Evolutionary conservation across 2,113 vertebrate genomes (phyloP).

Genomic region (Siphamia tubifer): DNA sequence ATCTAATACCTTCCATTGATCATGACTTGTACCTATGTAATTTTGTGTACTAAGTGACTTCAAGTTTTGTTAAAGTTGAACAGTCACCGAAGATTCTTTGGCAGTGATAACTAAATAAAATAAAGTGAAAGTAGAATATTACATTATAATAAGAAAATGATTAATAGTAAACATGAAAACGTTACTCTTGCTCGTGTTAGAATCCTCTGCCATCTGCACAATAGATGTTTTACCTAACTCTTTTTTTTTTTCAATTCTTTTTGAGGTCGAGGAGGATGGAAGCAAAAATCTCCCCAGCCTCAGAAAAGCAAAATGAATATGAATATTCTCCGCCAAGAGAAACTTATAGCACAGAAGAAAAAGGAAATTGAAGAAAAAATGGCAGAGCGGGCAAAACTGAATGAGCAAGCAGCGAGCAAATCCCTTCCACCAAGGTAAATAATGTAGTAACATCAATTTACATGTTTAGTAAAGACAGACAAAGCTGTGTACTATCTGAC

Average conservation of each 20-base stretch:
- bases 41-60: too few species aligned
- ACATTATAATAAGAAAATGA: too few species aligned
- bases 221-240: not conserved
- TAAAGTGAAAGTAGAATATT: too few species aligned
- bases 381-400: constrained; percentile 86
- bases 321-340: constrained; percentile 93
- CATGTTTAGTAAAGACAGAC: not conserved
- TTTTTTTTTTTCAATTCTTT: too few species aligned
- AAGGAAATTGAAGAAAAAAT: constrained; percentile 92
- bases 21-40: too few species aligned
- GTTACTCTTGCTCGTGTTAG: not conserved
- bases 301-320: constrained; percentile 88
- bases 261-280: constrained; percentile 85
- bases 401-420: constrained; percentile 68
- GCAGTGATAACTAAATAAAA: too few species aligned
- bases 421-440: constrained; percentile 66
- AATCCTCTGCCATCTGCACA: too few species aligned
- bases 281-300: constrained; percentile 77
- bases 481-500: not conserved
- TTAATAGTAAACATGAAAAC: too few species aligned
- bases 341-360: constrained; percentile 96
- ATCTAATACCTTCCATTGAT: too few species aligned
- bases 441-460: not conserved
- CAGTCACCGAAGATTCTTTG: too few species aligned
- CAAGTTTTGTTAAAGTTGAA: too few species aligned